Percentiles rank a stretch among this genome's conserved stretches.
Evolutionary conservation across 1,140 invertebrate species (phyloP).

Genomic region (Brachystomella parvula): DNA sequence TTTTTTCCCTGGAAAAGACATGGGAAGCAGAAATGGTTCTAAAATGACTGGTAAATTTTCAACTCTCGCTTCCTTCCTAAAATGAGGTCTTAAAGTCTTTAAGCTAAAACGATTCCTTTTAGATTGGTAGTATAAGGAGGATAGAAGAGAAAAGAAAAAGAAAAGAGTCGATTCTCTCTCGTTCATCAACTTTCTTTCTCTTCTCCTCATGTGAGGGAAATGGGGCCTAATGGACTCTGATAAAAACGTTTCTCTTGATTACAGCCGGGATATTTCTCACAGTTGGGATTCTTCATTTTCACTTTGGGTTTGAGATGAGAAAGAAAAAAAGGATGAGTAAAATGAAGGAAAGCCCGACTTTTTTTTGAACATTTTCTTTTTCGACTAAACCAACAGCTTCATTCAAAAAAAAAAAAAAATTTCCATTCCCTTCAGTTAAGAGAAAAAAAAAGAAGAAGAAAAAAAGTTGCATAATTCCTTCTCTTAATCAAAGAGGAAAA

Average conservation of each 20-base stretch:
- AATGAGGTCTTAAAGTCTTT: background rate
- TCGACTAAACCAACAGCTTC: slow-evolving; percentile 2
- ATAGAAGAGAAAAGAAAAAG: no score
- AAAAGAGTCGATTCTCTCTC: slow-evolving; percentile 23
- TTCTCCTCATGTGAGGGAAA: slow-evolving; percentile 22
- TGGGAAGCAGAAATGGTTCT: background rate
- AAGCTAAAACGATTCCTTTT: slow-evolving; percentile 7
- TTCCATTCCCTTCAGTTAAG: slow-evolving; percentile 9
- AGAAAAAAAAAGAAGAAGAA: slow-evolving; percentile 3
- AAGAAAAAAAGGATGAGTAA: background rate
- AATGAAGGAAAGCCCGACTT: background rate
- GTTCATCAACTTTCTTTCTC: slow-evolving; percentile 22
- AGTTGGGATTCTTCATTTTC: slow-evolving; percentile 12
- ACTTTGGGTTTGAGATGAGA: background rate
- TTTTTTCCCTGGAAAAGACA: background rate
- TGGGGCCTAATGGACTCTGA: slow-evolving; percentile 33
- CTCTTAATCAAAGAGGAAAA: slow-evolving; percentile 28
- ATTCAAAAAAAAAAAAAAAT: no score
- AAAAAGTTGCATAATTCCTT: slow-evolving; percentile 19
- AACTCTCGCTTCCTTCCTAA: no score
- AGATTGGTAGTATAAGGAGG: background rate
- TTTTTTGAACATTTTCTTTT: slow-evolving; percentile 14
- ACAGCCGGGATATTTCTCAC: slow-evolving; percentile 23
- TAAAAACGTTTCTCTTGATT: slow-evolving; percentile 36
- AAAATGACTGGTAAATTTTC: background rate